A percentile compares a stretch with the other conserved stretches of the same genome.
Evolutionary conservation across 2,797 vertebrate genomes (phyloP).

Genomic region (Chaunax sp.): DNA sequence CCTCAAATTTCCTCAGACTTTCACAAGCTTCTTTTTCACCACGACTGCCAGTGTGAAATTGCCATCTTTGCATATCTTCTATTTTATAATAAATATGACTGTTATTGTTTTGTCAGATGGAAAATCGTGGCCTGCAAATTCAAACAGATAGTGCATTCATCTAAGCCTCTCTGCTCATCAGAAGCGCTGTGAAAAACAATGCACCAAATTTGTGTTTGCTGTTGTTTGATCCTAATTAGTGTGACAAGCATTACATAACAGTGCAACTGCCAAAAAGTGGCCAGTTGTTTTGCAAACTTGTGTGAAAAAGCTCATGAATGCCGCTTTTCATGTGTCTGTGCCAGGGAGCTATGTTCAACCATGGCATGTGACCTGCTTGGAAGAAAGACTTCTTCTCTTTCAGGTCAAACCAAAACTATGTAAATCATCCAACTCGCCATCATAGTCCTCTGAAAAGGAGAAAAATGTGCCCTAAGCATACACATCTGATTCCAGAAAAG

Average conservation of each 20-base stretch:
- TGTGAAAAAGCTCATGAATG: conserved; percentile 75
- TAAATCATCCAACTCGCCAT: conserved; percentile 24
- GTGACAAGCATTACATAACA: conserved; percentile 43
- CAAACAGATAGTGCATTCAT: conserved; percentile 57
- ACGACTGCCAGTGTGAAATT: conserved; percentile 18
- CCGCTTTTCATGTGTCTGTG: conserved; percentile 72
- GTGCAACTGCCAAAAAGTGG: conserved; percentile 44
- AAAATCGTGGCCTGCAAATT: conserved; percentile 50
- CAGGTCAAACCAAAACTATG: conserved; percentile 49
- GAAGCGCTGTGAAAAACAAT: conserved; percentile 50
- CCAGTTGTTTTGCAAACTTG: conserved; percentile 66
- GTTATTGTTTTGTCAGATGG: conserved; percentile 60
- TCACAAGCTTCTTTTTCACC: conserved; percentile 40
- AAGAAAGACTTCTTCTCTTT: conserved; percentile 61
- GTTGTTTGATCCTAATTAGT: conserved; percentile 59
- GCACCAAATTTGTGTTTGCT: conserved; percentile 42
- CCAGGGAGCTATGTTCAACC: conserved; percentile 38
- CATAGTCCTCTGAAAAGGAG: conserved; percentile 1
- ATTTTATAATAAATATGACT: conserved; percentile 41
- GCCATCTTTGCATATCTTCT: conserved; percentile 35
- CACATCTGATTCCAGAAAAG: too few relatives aligned
- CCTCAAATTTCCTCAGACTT: conserved; percentile 55
- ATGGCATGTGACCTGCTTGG: conserved; percentile 75
- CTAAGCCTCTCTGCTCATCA: conserved; percentile 22
- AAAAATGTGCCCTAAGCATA: not conserved